Base-by-base conservation (phyloP, 2,888 invertebrate species). In the Fragum sueziense region DNA sequence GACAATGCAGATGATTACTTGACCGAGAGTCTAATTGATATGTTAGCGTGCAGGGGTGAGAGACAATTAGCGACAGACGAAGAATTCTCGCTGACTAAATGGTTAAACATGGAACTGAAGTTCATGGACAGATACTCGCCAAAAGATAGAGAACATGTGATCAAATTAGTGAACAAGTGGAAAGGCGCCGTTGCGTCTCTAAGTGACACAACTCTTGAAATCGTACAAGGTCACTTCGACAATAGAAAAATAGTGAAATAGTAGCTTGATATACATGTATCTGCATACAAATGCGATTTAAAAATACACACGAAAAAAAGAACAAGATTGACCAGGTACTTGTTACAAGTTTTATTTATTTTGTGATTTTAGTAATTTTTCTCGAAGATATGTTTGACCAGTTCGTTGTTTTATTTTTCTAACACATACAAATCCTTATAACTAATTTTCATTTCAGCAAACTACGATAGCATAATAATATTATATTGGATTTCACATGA, bases 1-100 rank as follows among this genome's bases (percentile, higher is more conserved):
- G 47, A 61, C n/a, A 74, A 79, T 54, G 27, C 75, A 2, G 70
- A 83, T 27, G 29, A 71, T 31, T 80, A 70, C 41, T 41, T 83
- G 2, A 73, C 68, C 27, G 83, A 83, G 41, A 80, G 83, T 57
- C 20, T 80, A 14, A 68, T 83, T 27, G 83, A 83, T 37, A 83
- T 83, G 83, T 29, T 83, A 37, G 83, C 80, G 1, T 75, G 78
- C 20, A 68, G 80, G 11, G 83, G 80, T 20, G 83, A 83, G 41
- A 34, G 83, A 25, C 69, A 47, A 11, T 61, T 83, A 14, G 47
- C 47, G 22, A 65, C 67, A 11, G 83, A 83, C 34, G n/a, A 65
- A 20, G 70, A 61, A 47, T 59, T 83, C 54, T 72, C 70, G 14
- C 67, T 80, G 2, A 25, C 59, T 4, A 80, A 83, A 54, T 80